These are phyloP conservation scores for Leptothorax acervorum DNA, from an alignment of 2,888 invertebrate species.

Conservation along the genomic window DNA sequence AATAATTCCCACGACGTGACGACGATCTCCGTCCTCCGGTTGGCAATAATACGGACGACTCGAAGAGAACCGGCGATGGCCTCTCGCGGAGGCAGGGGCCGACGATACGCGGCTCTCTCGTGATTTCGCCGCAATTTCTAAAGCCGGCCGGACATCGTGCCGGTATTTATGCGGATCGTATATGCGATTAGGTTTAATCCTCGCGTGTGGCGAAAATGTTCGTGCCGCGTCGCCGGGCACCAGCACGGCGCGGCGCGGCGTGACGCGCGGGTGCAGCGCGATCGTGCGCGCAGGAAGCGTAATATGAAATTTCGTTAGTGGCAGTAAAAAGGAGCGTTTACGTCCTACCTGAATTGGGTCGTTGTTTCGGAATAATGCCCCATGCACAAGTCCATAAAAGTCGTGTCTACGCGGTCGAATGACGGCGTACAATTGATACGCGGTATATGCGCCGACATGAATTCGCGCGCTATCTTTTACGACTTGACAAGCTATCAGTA, in stretches of 20 bases:
- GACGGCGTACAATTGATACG: conserved; percentile 35
- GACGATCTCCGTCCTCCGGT: neutral
- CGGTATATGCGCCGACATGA: neutral
- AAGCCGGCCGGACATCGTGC: conserved; percentile 4
- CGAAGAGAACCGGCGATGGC: neutral
- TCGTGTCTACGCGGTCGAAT: conserved; percentile 25
- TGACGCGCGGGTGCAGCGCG: neutral
- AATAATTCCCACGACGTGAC: conserved; percentile 60
- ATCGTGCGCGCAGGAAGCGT: conserved; percentile 18
- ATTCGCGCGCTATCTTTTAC: conserved; percentile 32
- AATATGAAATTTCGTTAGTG: conserved; percentile 42
- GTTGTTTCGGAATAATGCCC: conserved; percentile 43
- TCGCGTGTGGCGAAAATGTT: conserved; percentile 34
- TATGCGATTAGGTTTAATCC: conserved; percentile 29
- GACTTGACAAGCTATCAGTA: conserved; percentile 41
- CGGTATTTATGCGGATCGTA: conserved; percentile 32
- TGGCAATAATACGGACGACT: conserved; percentile 4
- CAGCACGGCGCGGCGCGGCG: neutral
- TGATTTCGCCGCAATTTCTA: conserved; percentile 8
- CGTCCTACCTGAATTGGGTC: conserved; percentile 29
- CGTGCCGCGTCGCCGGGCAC: conserved; percentile 17
- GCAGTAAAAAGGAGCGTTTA: conserved; percentile 47
- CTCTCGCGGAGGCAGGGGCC: neutral
- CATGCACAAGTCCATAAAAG: conserved; percentile 49
- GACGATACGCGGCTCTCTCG: neutral